Percentiles rank a stretch among this genome's conserved stretches.
These are phyloP conservation scores for Grammomys dolichurus DNA, from an alignment of 2,113 vertebrate genomes.

Conservation along the genomic window DNA sequence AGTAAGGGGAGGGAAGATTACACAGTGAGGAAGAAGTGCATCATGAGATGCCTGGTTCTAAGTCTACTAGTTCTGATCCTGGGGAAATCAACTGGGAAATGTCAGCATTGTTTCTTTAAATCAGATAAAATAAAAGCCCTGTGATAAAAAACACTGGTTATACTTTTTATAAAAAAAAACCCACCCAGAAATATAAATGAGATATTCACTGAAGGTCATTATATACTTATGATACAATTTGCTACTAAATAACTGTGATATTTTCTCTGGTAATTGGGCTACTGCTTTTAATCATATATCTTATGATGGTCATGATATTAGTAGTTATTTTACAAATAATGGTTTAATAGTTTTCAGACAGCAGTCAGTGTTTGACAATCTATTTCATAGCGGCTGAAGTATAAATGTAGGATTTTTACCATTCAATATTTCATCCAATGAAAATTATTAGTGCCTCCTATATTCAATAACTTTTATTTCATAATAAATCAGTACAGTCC, in stretches of 20 bases:
- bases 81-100: neutral
- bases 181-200: neutral
- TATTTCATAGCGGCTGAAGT: neutral
- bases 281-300: neutral
- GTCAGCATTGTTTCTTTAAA: neutral
- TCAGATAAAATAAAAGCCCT: neutral
- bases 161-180: neutral
- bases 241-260: neutral
- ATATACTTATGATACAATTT: neutral
- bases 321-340: conserved; percentile 13
- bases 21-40: neutral
- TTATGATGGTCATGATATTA: neutral
- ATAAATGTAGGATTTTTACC: neutral
- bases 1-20: neutral
- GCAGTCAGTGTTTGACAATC: neutral
- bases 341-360: neutral
- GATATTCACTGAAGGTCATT: neutral
- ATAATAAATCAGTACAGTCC: neutral
- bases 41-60: neutral
- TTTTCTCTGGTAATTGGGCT: neutral
- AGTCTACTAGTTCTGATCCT: neutral
- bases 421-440: conserved; percentile 32
- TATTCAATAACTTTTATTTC: neutral
- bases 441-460: conserved; percentile 13
- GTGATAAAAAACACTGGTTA: neutral